Percentiles rank a stretch among this genome's conserved stretches.
Evolutionary conservation across 2,797 vertebrate species (phyloP).

Genomic region (Gila robusta): DNA sequence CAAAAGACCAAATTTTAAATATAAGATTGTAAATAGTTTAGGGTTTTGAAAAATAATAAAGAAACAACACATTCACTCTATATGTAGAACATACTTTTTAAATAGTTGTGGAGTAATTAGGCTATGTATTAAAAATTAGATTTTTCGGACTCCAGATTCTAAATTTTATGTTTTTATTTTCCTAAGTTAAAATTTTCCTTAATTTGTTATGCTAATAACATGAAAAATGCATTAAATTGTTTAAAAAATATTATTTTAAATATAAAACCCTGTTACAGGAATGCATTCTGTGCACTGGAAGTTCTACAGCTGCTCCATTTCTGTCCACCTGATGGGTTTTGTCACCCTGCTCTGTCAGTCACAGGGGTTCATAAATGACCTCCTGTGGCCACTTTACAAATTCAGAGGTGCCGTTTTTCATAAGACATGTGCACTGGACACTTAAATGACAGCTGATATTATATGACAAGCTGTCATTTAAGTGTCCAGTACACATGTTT

Average conservation of each 20-base stretch:
- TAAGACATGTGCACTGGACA: neutral
- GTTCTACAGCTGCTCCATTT: conserved; percentile 3
- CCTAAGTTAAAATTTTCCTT: neutral
- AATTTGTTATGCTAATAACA: neutral
- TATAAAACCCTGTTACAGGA: neutral
- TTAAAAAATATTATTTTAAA: neutral
- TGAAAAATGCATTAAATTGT: neutral
- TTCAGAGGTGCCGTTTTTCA: neutral
- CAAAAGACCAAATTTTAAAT: neutral
- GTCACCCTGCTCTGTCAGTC: conserved; percentile 15
- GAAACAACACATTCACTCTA: neutral
- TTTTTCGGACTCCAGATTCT: neutral
- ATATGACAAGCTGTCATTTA: conserved; percentile 13
- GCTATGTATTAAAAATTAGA: neutral
- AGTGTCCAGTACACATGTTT: neutral
- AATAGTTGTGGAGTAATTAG: neutral
- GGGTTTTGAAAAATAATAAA: neutral
- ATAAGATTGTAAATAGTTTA: neutral
- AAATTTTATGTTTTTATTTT: neutral
- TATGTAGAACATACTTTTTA: neutral
- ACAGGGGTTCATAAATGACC: conserved; percentile 26
- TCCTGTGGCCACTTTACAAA: conserved; percentile 11
- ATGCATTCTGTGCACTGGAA: neutral
- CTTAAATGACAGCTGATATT: too few species aligned
- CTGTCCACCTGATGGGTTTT: conserved; percentile 17